Base-by-base conservation (phyloP, 2,888 invertebrate species). In the Xanthostigma xanthostigma region DNA sequence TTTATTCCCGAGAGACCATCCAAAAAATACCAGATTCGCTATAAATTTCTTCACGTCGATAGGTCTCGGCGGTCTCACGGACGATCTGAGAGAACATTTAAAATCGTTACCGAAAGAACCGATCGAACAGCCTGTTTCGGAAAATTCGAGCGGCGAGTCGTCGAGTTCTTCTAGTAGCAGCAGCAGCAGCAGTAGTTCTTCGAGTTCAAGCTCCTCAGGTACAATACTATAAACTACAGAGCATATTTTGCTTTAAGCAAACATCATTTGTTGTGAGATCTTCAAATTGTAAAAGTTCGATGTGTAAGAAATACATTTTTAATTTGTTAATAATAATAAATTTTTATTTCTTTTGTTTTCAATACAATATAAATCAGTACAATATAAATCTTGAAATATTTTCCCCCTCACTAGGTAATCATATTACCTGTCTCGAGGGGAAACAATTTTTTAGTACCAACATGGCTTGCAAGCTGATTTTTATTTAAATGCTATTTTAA, bases 11-110 rank as follows among this genome's bases (percentile, higher is more conserved):
- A 75, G 91, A 49, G 94, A 97, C 62, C 90, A 95, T 71, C 96
- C 97, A 0, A 83, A 90, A 62, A 93, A 97, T 64, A 95, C 96
- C 0, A 74, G 97, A 60, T 98, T 98, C 70, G 88, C 97, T 0
- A 97, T 98, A 45, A 96, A 96, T 63, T 96, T 95, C 70, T 96
- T 96, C 66, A 95, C 95, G 0, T 90, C 93, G 0, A 95, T 95
- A 61, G 95, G 97, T 57, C 75, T 98, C 48, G 97, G 97, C 49
- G 96, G 95, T 1, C 71, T 98, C 2, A 98, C 97, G 0, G 93
- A 94, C 68, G 93, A 92, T 59, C 68, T 94, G 40, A 70, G 93
- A 50, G 90, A 91, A 59, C 91, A 92, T 69, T 70, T 94, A 54
- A 92, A 92, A 61, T 76, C 77, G 55, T 77, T 81, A 64, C 83